These are phyloP conservation scores for Dilophus febrilis DNA, from an alignment of 2,888 invertebrate species.

Conservation along the genomic window DNA sequence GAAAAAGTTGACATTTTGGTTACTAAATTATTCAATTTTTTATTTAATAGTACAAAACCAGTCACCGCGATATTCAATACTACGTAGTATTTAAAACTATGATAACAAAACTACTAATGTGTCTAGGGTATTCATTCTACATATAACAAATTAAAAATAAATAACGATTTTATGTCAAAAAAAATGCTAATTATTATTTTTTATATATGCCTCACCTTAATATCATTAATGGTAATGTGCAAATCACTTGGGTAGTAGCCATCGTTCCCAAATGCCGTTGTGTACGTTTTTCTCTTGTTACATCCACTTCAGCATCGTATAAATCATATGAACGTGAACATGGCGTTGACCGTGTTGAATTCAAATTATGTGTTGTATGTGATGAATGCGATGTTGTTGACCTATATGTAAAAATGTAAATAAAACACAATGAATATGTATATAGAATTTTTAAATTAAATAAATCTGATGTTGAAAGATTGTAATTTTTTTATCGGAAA, in stretches of 20 bases:
- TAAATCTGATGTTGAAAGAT: too few relatives aligned
- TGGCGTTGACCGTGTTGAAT: constrained; percentile 7
- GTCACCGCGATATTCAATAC: too few relatives aligned
- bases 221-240: constrained; percentile 47
- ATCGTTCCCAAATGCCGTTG: constrained; percentile 49
- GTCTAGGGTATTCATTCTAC: too few relatives aligned
- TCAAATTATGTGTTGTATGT: constrained; percentile 1
- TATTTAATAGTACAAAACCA: too few relatives aligned
- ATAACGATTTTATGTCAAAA: too few relatives aligned
- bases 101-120: too few relatives aligned
- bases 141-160: too few relatives aligned
- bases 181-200: too few relatives aligned
- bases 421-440: too few relatives aligned
- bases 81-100: background rate
- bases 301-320: constrained; percentile 38
- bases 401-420: background rate
- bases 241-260: constrained; percentile 46
- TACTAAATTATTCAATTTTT: too few relatives aligned
- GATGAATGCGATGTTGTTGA: constrained; percentile 1
- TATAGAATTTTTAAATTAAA: background rate
- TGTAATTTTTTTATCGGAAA: too few relatives aligned
- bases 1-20: too few relatives aligned
- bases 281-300: constrained; percentile 43
- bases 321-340: constrained; percentile 30
- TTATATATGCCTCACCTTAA: constrained; percentile 21